Evolutionary conservation across 2,888 invertebrate genomes (phyloP).

Genomic region (Drosophila nigritarsus): DNA sequence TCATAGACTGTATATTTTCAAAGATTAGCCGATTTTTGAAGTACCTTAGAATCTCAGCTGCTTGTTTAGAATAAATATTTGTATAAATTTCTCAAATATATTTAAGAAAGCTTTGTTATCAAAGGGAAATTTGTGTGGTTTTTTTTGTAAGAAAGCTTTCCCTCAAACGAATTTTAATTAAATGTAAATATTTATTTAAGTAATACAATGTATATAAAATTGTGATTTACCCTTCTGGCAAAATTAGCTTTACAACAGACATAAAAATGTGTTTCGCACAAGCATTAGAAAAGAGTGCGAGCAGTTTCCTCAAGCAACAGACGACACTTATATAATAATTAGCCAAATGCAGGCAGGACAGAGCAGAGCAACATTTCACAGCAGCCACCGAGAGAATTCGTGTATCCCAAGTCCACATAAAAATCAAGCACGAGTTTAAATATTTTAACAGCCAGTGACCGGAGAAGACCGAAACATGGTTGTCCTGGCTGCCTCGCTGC

Average conservation of each 20-base stretch:
- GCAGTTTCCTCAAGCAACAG: slow-evolving; percentile 14
- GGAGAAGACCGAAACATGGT: slow-evolving; percentile 4
- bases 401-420: slow-evolving; percentile 32
- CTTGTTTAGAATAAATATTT: background rate
- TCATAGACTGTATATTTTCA: background rate
- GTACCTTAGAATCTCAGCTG: background rate
- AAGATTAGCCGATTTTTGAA: background rate
- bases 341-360: slow-evolving; percentile 58
- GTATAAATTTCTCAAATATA: background rate
- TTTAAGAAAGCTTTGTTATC: background rate
- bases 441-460: slow-evolving; percentile 61
- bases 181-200: slow-evolving; percentile 9
- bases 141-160: background rate
- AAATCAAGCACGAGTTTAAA: slow-evolving; percentile 63
- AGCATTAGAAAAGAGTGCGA: background rate
- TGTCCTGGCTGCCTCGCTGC: background rate
- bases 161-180: slow-evolving; percentile 1
- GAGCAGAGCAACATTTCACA: background rate
- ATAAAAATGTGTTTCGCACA: slow-evolving; percentile 15
- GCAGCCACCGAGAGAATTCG: slow-evolving; percentile 6
- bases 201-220: background rate
- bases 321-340: slow-evolving; percentile 65
- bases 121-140: background rate
- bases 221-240: background rate
- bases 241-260: slow-evolving; percentile 25